phyloP scores from a whole-genome alignment of 2,113 vertebrate genomes.

The Nothoprocta pentlandii region DNA sequence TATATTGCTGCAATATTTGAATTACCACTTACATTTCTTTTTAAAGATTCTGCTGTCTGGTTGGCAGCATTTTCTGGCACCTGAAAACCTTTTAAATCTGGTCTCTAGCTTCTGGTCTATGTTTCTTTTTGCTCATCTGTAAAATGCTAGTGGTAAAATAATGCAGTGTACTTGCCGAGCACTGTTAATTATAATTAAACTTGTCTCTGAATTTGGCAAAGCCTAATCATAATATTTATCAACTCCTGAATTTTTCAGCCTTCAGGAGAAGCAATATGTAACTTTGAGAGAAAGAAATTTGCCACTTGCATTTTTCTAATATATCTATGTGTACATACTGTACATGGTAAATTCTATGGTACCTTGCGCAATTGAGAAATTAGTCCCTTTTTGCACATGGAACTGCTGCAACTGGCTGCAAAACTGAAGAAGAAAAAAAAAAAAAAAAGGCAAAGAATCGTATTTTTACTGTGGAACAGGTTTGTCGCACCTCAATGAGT shows the following conservation, averaged over 20 bases:
- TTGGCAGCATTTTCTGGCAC: not conserved
- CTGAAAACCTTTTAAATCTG: not conserved
- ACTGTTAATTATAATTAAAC: not conserved
- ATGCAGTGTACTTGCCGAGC: not conserved
- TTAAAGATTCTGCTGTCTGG: conserved; percentile 20
- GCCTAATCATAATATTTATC: not conserved
- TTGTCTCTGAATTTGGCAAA: conserved; percentile 10
- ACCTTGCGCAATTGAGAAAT: not conserved
- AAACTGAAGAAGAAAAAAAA: not conserved
- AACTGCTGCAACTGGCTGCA: not conserved
- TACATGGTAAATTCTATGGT: not conserved
- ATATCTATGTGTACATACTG: accelerated
- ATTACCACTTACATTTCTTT: conserved; percentile 41
- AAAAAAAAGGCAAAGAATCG: not conserved
- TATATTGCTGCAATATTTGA: not conserved
- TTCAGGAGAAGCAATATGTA: not conserved
- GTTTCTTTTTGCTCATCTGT: not conserved
- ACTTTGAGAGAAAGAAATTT: not conserved
- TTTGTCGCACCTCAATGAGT: not conserved
- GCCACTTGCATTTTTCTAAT: not conserved
- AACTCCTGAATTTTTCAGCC: not conserved
- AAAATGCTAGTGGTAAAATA: not conserved
- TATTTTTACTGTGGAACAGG: not conserved
- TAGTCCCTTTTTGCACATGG: not conserved
- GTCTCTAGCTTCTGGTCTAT: not conserved